Conservation (phyloP, 2,113 vertebrate species). For the Cottus gobio region DNA sequence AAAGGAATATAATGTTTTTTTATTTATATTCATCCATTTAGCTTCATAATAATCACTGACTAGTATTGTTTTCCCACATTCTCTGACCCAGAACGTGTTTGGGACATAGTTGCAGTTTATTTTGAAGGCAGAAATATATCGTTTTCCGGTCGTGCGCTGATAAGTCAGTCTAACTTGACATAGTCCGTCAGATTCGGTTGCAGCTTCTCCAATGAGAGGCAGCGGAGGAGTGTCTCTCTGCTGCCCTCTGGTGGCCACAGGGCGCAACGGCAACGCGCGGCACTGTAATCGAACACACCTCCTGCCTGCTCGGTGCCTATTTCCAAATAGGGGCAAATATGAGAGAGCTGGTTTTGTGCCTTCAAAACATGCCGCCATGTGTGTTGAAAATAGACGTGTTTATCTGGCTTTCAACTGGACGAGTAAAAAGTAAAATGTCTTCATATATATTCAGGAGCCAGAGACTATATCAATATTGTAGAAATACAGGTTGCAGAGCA, state of each 20-base stretch:
- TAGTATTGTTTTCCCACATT: not conserved
- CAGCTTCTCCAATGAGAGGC: not conserved
- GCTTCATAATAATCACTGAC: not conserved
- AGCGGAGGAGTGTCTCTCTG: not conserved
- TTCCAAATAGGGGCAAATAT: conserved; percentile 81
- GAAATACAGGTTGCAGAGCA: not conserved
- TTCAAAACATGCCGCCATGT: conserved; percentile 37
- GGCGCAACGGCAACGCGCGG: conserved; percentile 26
- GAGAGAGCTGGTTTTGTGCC: conserved; percentile 62
- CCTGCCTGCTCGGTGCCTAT: conserved; percentile 41
- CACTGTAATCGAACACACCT: conserved; percentile 44
- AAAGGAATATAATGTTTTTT: not conserved
- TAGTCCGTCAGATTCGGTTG: not conserved
- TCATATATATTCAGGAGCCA: not conserved
- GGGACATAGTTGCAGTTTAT: not conserved
- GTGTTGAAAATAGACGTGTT: not conserved
- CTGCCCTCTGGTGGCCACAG: conserved; percentile 56
- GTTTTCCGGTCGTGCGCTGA: not conserved
- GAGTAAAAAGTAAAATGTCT: not conserved
- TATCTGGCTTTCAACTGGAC: not conserved
- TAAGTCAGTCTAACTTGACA: not conserved
- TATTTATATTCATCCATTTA: not conserved
- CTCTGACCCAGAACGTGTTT: not conserved
- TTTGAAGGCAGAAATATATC: not conserved
- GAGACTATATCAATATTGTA: not conserved